phyloP scores from a whole-genome alignment of 2,797 vertebrate species.

The Lutjanus argentimaculatus region DNA sequence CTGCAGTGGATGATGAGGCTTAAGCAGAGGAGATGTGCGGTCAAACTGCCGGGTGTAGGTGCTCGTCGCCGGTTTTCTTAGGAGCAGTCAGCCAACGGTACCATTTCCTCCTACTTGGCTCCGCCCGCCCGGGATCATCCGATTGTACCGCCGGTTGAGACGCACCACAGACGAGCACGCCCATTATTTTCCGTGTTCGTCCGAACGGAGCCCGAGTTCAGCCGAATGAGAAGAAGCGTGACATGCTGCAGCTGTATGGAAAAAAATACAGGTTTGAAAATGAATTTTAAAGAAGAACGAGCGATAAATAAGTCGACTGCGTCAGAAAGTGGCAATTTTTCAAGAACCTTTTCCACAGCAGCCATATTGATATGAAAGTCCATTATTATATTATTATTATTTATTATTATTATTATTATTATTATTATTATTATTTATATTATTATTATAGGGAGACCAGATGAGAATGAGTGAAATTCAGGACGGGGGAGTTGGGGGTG shows the following conservation, averaged over 20 bases:
- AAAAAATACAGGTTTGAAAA: background rate
- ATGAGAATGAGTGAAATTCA: no score
- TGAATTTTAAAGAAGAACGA: background rate
- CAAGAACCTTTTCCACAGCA: no score
- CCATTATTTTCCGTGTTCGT: conserved; percentile 48
- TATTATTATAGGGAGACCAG: no score
- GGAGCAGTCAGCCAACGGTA: conserved; percentile 53
- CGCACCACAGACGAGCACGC: conserved; percentile 57
- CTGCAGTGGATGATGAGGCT: background rate
- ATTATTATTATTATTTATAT: no score
- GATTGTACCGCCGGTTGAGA: conserved; percentile 74
- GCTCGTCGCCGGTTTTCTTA: conserved; percentile 70
- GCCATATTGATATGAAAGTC: no score
- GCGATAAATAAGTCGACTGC: background rate
- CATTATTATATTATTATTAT: no score
- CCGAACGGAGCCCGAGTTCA: conserved; percentile 50
- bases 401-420: no score
- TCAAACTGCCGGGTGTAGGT: conserved; percentile 51
- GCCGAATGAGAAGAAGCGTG: conserved; percentile 5
- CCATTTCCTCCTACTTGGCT: conserved; percentile 79
- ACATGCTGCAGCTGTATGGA: background rate
- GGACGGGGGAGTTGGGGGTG: no score
- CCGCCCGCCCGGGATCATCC: conserved; percentile 87
- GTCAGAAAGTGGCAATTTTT: no score
- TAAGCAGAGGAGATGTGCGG: conserved; percentile 6